Evolutionary conservation across 1,140 invertebrate species (phyloP), one percentile per base, ranked within the genome.

Genomic region (Teleogryllus occipitalis): DNA sequence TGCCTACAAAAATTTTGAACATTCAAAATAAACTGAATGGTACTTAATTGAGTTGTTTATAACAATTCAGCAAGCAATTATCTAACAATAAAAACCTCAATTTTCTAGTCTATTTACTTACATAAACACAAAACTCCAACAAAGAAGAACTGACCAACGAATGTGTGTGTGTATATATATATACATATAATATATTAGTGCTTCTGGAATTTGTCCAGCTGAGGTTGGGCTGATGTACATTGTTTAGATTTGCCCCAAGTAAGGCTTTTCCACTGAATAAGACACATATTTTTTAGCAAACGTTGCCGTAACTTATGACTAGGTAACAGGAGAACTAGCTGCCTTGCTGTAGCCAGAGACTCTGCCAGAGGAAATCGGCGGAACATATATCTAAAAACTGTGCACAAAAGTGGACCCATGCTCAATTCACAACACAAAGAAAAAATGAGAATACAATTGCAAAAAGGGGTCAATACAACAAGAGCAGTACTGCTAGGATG

Each of bases 361-460:
- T 14, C 10, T 10, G 54, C 10, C 18, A 76, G n/a, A 47, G 14
- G 1, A 47, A 47, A 49, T 7, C 12, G 21, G 14, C 76, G 27
- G n/a, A 74, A 79, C 5, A 21, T 46, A 46, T 73, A 79, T 39
- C 73, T 72, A 46, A 73, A 79, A 73, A 39, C 7, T 74, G 47
- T 7, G n/a, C 73, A 72, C 18, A 74, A 72, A 46, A 79, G n/a
- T 46, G 78, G 78, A 14, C 54, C 27, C 54, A 14, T 15, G 10
- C 10, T 46, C 14, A 79, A 46, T 47, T 79, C 27, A 10, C 8
- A 72, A 7, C 7, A 76, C 22, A 80, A 18, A 74, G 74, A 80
- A 27, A 14, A 74, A n/a, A 80, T 12, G n/a, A 80, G 39, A 14
- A 80, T 27, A 47, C 79, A 80, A 72, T 54, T 54, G 47, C 79